Evolutionary conservation across 2,888 invertebrate genomes (phyloP), one percentile per base, ranked within the genome.

Genomic region (Suillia variegata): DNA sequence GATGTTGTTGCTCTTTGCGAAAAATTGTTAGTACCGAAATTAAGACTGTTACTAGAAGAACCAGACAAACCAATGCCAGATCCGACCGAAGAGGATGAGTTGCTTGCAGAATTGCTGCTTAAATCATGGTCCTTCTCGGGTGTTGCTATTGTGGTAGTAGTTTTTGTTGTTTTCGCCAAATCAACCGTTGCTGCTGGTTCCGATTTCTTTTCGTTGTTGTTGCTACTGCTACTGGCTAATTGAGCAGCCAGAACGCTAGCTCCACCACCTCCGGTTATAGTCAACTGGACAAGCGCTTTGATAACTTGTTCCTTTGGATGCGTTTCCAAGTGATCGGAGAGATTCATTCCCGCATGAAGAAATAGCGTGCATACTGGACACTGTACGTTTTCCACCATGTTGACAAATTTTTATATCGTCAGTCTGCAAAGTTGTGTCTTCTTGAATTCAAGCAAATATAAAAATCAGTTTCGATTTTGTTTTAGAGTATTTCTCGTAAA

Each of bases 291-390:
- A 64, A 94, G 83, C 21, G 93, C 93, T 79, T 89, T 91, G 70
- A 93, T 93, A 54, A 94, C 92, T 82, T 92, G 92, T 71, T 93
- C 93, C 81, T 93, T 93, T 45, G 93, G 93, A 84, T 93, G 93
- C 22, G 92, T 93, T 76, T 91, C 89, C 80, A 94, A 85, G 80
- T 93, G 93, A 66, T 87, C 87, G 78, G 91, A 90, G 69, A 93
- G 83, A 61, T 89, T 87, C 84, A 93, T 93, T 59, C 93, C 93
- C 83, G 90, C 90, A 69, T 92, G 87, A 68, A 94, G 84, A 81
- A 88, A 93, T 64, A 93, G 84, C 38, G 93, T 93, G 83, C 93
- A 94, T 67, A 93, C 93, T 56, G 93, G 93, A 81, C 93, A 94
- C 79, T 87, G 86, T 70, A 86, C 74, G 62, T 76, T 77, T 62